phyloP scores from a whole-genome alignment of 2,888 invertebrate species.

The Caenorhabditis sp. region DNA sequence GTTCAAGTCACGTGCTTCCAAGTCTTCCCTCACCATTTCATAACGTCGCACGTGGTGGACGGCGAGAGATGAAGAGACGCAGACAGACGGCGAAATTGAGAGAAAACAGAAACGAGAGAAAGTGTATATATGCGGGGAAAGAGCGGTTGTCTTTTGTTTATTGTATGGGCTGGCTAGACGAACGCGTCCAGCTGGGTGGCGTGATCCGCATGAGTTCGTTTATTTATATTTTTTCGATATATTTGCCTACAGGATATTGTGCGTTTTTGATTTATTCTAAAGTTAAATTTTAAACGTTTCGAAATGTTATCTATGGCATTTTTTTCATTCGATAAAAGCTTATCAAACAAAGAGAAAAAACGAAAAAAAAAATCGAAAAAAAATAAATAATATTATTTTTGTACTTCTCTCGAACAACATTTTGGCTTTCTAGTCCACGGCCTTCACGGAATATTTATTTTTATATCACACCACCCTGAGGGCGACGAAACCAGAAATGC shows the following conservation, averaged over 20 bases:
- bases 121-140: too few species aligned
- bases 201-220: not conserved
- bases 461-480: too few species aligned
- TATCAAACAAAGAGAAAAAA: not conserved
- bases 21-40: not conserved
- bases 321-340: too few species aligned
- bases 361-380: not conserved
- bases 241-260: too few species aligned
- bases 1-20: not conserved
- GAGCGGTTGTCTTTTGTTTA: not conserved
- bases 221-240: not conserved
- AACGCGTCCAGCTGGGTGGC: conserved; percentile 1
- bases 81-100: not conserved
- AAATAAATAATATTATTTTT: not conserved
- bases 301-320: too few species aligned
- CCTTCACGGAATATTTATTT: not conserved
- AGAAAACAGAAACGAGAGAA: not conserved
- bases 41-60: not conserved
- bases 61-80: not conserved
- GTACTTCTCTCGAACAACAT: not conserved
- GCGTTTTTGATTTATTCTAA: too few species aligned
- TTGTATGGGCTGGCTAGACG: not conserved
- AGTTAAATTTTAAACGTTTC: too few species aligned
- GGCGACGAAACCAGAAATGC: too few species aligned
- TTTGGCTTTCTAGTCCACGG: not conserved